phyloP scores from a whole-genome alignment of 2,888 invertebrate genomes.

The Lutraria lutraria region DNA sequence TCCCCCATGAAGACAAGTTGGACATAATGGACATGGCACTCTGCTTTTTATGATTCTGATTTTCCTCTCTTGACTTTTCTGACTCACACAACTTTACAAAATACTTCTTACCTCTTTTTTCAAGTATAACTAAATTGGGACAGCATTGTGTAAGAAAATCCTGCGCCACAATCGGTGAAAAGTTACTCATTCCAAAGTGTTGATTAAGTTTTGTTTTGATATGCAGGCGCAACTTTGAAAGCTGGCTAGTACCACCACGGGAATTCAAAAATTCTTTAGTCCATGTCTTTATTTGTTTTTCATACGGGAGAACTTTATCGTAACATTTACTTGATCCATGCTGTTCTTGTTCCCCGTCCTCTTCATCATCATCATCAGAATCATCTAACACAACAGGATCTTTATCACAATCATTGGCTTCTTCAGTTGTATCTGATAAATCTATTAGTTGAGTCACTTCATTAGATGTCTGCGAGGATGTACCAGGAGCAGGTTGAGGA shows the following conservation, averaged over 20 bases:
- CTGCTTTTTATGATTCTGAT: not conserved
- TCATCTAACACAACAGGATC: conserved; percentile 7
- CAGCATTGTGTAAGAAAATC: not conserved
- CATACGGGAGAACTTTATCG: not conserved
- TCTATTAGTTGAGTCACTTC: not conserved
- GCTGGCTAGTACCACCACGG: not conserved
- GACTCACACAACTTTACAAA: not conserved
- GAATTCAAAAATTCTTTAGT: not conserved
- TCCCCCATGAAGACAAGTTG: conserved; percentile 33
- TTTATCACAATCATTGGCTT: not conserved
- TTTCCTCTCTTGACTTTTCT: not conserved
- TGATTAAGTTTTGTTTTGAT: not conserved
- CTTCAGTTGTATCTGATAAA: not conserved
- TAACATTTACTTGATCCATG: not conserved
- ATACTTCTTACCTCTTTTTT: not conserved
- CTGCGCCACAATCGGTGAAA: not conserved
- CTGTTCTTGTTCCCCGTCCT: not conserved
- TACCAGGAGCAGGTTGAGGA: not conserved
- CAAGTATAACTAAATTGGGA: not conserved
- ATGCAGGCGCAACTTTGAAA: not conserved
- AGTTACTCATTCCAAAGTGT: not conserved
- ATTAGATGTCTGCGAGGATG: not conserved
- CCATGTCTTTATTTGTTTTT: not conserved
- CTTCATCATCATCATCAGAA: not conserved
- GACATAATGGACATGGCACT: conserved; percentile 44